These are phyloP conservation scores for Camponotus fellah DNA, from an alignment of 2,888 invertebrate species.

Conservation along the genomic window DNA sequence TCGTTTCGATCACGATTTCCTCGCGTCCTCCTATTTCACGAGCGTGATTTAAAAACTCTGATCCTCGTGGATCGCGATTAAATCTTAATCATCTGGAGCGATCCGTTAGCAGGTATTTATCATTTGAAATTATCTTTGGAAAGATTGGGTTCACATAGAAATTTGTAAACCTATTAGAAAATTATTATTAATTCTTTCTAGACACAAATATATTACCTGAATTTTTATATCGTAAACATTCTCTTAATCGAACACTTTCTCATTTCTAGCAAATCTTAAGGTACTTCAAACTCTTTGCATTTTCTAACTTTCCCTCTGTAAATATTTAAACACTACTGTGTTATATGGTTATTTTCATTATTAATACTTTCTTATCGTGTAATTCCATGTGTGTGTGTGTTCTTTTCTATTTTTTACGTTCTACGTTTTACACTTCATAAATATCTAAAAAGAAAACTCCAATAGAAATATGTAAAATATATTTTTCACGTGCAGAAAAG, in stretches of 20 bases:
- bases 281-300: neutral
- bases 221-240: neutral
- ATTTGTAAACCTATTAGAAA: neutral
- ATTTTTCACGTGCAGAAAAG: neutral
- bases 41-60: neutral
- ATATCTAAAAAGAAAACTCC: neutral
- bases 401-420: neutral
- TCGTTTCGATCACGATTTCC: neutral
- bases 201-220: neutral
- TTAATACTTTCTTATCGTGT: neutral
- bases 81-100: neutral
- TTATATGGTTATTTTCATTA: neutral
- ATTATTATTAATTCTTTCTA: no score
- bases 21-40: neutral
- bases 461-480: neutral
- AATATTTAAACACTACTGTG: neutral
- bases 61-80: neutral
- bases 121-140: neutral
- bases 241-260: neutral
- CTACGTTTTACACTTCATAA: neutral
- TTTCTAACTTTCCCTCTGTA: neutral
- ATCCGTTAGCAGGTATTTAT: constrained; percentile 37
- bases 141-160: neutral
- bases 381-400: neutral
- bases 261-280: neutral